phyloP scores from a whole-genome alignment of 2,888 invertebrate species.

The Calliopum simillimum region DNA sequence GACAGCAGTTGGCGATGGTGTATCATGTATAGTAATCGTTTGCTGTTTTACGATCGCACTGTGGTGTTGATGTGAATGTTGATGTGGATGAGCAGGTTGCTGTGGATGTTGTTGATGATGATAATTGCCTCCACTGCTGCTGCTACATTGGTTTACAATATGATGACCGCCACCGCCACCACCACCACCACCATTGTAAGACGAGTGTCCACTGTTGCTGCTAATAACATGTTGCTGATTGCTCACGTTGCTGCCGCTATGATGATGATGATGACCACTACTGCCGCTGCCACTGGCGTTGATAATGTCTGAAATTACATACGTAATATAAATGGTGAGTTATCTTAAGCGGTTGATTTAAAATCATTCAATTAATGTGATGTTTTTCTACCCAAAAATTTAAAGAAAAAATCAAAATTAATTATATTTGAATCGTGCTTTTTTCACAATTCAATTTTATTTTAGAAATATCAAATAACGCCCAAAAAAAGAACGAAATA shows the following conservation, averaged over 20 bases:
- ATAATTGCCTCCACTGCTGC: slow-evolving; percentile 47
- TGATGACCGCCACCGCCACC: slow-evolving; percentile 52
- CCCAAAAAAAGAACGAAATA: too few species aligned
- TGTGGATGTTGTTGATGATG: slow-evolving; percentile 44
- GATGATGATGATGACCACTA: slow-evolving; percentile 57
- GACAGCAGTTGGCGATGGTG: slow-evolving; percentile 94
- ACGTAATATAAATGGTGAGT: slow-evolving; percentile 22
- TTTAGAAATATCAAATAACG: too few species aligned
- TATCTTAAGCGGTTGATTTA: background rate
- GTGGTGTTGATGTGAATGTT: slow-evolving; percentile 51
- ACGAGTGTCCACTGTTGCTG: slow-evolving; percentile 47
- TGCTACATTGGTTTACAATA: slow-evolving; percentile 55
- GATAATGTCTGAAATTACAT: slow-evolving; percentile 52
- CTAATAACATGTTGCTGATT: slow-evolving; percentile 56
- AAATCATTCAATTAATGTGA: too few species aligned
- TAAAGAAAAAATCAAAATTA: too few species aligned
- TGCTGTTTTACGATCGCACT: slow-evolving; percentile 69
- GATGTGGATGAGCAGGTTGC: slow-evolving; percentile 41
- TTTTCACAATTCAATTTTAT: too few species aligned
- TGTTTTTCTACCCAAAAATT: too few species aligned
- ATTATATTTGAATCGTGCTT: too few species aligned
- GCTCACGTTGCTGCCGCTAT: slow-evolving; percentile 45
- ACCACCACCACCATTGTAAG: slow-evolving; percentile 52
- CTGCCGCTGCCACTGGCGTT: slow-evolving; percentile 52
- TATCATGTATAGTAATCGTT: slow-evolving; percentile 94